Base-by-base conservation (phyloP, 2,113 vertebrate genomes). In the Stigmatopora nigra region DNA sequence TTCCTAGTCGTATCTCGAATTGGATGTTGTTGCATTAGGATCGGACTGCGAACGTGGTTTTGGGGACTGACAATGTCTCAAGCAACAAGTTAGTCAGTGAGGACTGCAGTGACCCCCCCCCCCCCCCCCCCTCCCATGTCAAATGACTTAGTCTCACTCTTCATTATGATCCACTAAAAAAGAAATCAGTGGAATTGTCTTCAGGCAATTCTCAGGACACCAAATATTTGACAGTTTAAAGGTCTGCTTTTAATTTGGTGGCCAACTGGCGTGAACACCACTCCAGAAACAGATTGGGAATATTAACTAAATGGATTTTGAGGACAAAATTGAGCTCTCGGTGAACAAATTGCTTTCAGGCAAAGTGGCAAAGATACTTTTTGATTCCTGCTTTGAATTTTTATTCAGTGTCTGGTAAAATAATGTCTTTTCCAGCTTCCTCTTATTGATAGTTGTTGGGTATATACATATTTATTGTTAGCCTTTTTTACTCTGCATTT, bases 241-340 rank as follows among this genome's bases (percentile, higher is more conserved):
- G 61, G 78, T 73, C 73, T 81, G 78, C 12, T 74, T 73, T 66
- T 72, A 49, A 70, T 82, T 80, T 66, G 56, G 49, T 60, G 51
- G 69, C 47, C 63, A 67, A 69, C 69, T 61, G 14, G 5, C 46
- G 19, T 46, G 46, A 51, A 13, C 44, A 45, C 1, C 16, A 58
- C 65, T 63, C 25, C 58, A 35, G 69, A 44, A 45, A 45, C 53
- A 65, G 46, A 55, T 19, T 55, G 51, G 66, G 44, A 15, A 61
- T 44, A 55, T 69, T 57, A 64, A 13, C 47, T 57, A 46, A 12
- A 70, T 72, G 65, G 63, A 58, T 66, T 66, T 31, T 31, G 72
- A 53, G 59, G 70, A 68, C 67, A 36, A 45, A 52, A 64, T 63
- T 36, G 49, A 64, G 68, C 55, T 4, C 38, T 53, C 15, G 12